Conservation (phyloP, 35 echinoderm and acorn worm genomes). For the Ophioderma brevispina region DNA sequence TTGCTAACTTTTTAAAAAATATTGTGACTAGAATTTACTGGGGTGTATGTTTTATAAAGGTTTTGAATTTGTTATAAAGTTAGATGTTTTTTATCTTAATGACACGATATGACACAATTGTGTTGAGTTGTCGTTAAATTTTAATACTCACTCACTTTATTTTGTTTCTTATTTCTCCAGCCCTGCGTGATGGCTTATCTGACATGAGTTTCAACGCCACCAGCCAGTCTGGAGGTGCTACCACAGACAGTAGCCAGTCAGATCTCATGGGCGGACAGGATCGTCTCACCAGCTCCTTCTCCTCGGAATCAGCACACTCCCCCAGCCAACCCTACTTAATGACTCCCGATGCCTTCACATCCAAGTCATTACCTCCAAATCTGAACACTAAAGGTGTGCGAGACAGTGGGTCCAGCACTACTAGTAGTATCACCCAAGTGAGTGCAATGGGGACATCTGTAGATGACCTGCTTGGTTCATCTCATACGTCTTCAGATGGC, state of each 20-base stretch:
- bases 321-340: conserved; percentile 71
- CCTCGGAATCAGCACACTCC: conserved; percentile 72
- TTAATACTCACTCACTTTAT: too few relatives aligned
- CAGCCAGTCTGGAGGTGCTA: conserved; percentile 53
- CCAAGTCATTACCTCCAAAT: conserved; percentile 34
- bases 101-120: too few relatives aligned
- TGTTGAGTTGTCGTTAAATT: too few relatives aligned
- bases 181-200: conserved; percentile 88
- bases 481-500: conserved; percentile 21
- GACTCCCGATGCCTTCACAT: conserved; percentile 83
- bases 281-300: conserved; percentile 84
- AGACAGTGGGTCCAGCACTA: conserved; percentile 81
- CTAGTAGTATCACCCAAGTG: conserved; percentile 92
- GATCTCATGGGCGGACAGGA: neutral
- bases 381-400: conserved; percentile 25
- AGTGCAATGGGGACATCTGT: conserved; percentile 63
- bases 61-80: too few relatives aligned
- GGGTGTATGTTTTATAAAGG: too few relatives aligned
- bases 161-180: conserved; percentile 35
- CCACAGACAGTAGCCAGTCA: conserved; percentile 49
- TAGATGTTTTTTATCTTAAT: too few relatives aligned
- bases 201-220: conserved; percentile 90
- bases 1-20: too few relatives aligned
- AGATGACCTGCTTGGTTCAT: conserved; percentile 65
- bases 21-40: too few relatives aligned